Base-by-base conservation (phyloP, 2,113 vertebrate genomes). In the Chionomys nivalis region DNA sequence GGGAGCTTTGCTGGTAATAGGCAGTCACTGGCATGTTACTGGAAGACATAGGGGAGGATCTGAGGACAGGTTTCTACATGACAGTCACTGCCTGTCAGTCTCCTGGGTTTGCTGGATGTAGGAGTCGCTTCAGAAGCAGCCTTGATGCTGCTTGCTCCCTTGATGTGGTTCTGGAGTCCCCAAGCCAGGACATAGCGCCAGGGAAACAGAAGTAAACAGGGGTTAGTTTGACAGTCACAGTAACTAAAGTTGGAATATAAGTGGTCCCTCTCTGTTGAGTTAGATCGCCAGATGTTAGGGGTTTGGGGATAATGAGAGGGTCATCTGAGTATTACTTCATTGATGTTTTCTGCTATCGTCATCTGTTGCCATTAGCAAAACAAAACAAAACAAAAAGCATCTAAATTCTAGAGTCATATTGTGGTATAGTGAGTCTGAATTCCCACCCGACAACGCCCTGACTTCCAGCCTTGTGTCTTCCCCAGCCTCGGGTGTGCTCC, bases 221-320 rank as follows among this genome's bases (percentile, higher is more conserved):
- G 88, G 55, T 68, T 94, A 72, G 72, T 95, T 79, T 90, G 68
- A 75, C 17, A 68, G 26, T 83, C 21, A 44, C 52, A 68, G 31
- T 93, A 31, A 95, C 3, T 68, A 39, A 90, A 89, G 44, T 82
- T 86, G 79, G 97, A 92, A 88, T 23, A 52, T 31, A 76, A 73
- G n/a, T 49, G 28, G 55, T 87, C 66, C 12, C 23, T 78, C 66
- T 90, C 52, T 36, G 24, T 39, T 95, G 88, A 0, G 4, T 89
- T 86, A 85, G 72, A 95, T 95, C 52, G 82, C 90, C 97, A 97
- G 97, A 96, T 97, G 96, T 83, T 91, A 92, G 91, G 70, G 68
- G 11, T 12, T 75, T 90, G 58, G 12, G 70, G 61, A 61, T 19
- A 72, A 44, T 44, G 47, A 36, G 44, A 79, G 16, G 47, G 76